phyloP scores from a whole-genome alignment of 2,888 invertebrate genomes.

The Calephelis perditalis region DNA sequence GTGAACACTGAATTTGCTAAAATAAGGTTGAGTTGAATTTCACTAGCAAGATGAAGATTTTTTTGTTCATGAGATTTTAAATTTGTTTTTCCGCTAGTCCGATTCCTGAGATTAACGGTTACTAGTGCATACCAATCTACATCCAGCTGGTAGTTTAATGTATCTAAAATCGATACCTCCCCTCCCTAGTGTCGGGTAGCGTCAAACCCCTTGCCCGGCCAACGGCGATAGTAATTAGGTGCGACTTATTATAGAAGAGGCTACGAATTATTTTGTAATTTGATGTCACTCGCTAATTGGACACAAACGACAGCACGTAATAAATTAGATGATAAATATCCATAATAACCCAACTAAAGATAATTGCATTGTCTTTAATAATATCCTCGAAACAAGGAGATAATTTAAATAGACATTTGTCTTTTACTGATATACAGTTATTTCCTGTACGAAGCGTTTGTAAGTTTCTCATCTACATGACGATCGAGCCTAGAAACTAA shows the following conservation, averaged over 20 bases:
- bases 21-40: too few relatives aligned
- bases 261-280: conserved; percentile 57
- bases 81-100: too few relatives aligned
- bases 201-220: conserved; percentile 36
- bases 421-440: not conserved
- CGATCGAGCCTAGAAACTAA: too few relatives aligned
- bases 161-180: conserved; percentile 46
- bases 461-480: too few relatives aligned
- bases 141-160: conserved; percentile 7
- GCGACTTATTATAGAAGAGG: conserved; percentile 29
- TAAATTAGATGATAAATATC: conserved; percentile 20
- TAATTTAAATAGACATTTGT: conserved; percentile 2
- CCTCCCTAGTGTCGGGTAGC: conserved; percentile 53
- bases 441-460: too few relatives aligned
- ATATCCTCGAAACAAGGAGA: not conserved
- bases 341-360: conserved; percentile 11
- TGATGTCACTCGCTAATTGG: conserved; percentile 44
- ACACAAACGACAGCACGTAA: conserved; percentile 25
- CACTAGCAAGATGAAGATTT: too few relatives aligned
- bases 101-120: too few relatives aligned
- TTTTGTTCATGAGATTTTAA: too few relatives aligned
- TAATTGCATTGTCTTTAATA: conserved; percentile 14
- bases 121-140: too few relatives aligned
- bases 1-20: too few relatives aligned
- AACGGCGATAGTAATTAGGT: conserved; percentile 45